Base-by-base conservation (phyloP, 2,113 vertebrate genomes). In the Nesogale talazaci region DNA sequence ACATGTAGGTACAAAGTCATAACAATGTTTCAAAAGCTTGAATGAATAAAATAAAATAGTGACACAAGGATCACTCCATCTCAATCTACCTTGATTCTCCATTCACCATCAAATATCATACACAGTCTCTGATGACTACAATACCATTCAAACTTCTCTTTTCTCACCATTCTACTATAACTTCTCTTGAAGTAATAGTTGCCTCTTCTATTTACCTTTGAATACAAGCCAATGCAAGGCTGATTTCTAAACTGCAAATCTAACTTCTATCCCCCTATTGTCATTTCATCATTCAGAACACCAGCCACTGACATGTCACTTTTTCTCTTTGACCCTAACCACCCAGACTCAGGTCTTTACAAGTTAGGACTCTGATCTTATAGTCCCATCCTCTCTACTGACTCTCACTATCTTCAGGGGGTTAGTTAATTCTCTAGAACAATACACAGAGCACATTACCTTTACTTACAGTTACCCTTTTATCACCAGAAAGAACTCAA, bases 1-100 rank as follows among this genome's bases (percentile, higher is more conserved):
- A 34, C 34, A 12, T 4, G 42, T 20, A 86, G 46, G 56, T 63
- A 57, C 76, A 79, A 94, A 86, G 74, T 74, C 31, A 74, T 40
- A 83, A 56, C 10, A 75, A 9, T 42, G 61, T 81, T 56, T 74
- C 40, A 80, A 77, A 76, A 92, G 15, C 23, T 67, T 80, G 52
- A 79, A 69, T 56, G 81, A 56, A 76, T 72, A 74, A 22, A 95
- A 87, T 2, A 59, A 85, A 89, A 86, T 34, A 16, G 77, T 70
- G 2, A 4, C 9, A n/a, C 25, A 25, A 31, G 4, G 17, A 81
- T 56, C 59, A 14, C 3, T 31, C n/a, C 42, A 46, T 20, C 14
- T 27, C 69, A 17, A n/a, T 52, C 22, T 29, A 6, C 14, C n/a
- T 82, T n/a, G 0, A 29, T 59, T 29, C 10, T 93, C 75, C 14